phyloP scores from a whole-genome alignment of 2,888 invertebrate genomes.

The Eristalinus sepulchralis region DNA sequence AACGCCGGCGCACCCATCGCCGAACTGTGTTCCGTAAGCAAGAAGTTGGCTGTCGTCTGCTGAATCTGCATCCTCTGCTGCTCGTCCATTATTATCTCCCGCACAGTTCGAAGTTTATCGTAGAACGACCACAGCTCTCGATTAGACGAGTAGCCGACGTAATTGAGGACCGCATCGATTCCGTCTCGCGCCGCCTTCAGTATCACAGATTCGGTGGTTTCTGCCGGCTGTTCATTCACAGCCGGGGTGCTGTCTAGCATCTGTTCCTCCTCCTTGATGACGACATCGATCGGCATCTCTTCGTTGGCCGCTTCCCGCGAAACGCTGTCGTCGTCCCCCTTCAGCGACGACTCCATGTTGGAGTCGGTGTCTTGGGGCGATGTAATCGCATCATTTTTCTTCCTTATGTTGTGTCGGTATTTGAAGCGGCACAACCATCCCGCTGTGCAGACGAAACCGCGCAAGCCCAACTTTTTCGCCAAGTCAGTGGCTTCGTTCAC shows the following conservation, averaged over 20 bases:
- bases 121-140: slow-evolving; percentile 30
- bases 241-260: neutral
- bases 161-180: slow-evolving; percentile 49
- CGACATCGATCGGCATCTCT: neutral
- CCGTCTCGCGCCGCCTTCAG: slow-evolving; percentile 22
- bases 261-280: slow-evolving; percentile 33
- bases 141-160: slow-evolving; percentile 35
- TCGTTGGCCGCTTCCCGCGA: neutral
- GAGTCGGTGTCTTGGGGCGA: neutral
- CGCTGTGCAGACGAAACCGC: neutral
- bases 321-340: neutral
- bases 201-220: neutral
- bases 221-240: neutral
- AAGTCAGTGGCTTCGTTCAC: neutral
- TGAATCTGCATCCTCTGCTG: slow-evolving; percentile 4
- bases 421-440: slow-evolving; percentile 22
- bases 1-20: neutral
- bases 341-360: neutral
- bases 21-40: neutral
- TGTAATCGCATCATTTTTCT: neutral
- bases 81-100: slow-evolving; percentile 35
- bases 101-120: slow-evolving; percentile 23
- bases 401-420: slow-evolving; percentile 19
- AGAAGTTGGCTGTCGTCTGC: neutral
- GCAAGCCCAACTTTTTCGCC: slow-evolving; percentile 3